Evolutionary conservation across 2,797 vertebrate genomes (phyloP), one percentile per base, ranked within the genome.

Genomic region (Catharus ustulatus): DNA sequence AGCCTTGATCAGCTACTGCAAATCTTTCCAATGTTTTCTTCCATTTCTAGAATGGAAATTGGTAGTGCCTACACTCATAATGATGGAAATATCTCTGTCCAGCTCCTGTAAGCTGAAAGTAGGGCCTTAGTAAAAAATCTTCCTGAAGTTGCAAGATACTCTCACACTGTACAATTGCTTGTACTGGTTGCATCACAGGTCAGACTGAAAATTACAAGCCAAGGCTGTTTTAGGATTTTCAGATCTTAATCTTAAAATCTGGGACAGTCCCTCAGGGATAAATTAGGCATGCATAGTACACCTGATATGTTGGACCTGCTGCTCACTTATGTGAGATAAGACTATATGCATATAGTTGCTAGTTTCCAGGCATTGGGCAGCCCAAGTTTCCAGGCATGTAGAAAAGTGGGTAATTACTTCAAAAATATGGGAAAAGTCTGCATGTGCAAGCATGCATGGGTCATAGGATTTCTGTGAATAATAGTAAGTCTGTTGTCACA

Each of bases 251-350:
- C 76, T 87, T 38, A 68, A 81, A 85, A 58, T 89, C 49, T 64
- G 64, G 57, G 79, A 29, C 68, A 55, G 66, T 72, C 49, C 76
- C 57, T 49, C 61, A 20, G 11, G 30, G 17, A 29, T 80, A 57
- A 66, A 72, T 75, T 78, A 51, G 46, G n/a, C 29, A 29, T 54
- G 16, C 14, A 0, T 29, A 43, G 64, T 71, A 40, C 19, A 64
- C 40, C 81, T 87, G 66, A 61, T 90, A 19, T 57, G 19, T 82
- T 92, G 67, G 55, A 69, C 59, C 16, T 92, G 67, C 55, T 93
- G 67, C 48, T 48, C 18, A 4, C 48, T 49, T 49, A 49, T 23
- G 55, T 62, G 63, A 45, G 51, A 27, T 89, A 76, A 81, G 42
- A 40, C 36, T 87, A 5, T 43, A 10, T 52, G 23, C 32, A 13